A percentile compares a stretch with the other conserved stretches of the same genome.
Evolutionary conservation across 2,888 invertebrate genomes (phyloP).

Genomic region (Ectemnius lituratus): DNA sequence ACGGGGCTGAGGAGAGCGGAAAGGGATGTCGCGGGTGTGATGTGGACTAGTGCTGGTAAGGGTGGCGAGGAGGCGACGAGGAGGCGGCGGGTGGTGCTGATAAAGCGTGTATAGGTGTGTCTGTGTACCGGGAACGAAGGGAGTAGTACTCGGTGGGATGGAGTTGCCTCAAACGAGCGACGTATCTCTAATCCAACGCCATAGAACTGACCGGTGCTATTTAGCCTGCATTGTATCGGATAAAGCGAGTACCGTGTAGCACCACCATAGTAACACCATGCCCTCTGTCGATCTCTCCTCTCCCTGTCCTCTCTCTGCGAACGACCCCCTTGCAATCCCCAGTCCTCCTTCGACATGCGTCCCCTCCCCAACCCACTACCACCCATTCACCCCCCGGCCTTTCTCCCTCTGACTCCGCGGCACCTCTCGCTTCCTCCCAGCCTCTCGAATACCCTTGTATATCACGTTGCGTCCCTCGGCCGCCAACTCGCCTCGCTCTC

Average conservation of each 20-base stretch:
- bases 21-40: background rate
- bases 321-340: background rate
- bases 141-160: constrained; percentile 23
- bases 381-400: constrained; percentile 25
- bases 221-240: constrained; percentile 73
- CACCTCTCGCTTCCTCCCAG: constrained; percentile 38
- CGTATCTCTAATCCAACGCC: constrained; percentile 75
- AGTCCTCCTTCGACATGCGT: constrained; percentile 29
- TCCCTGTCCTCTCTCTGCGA: constrained; percentile 37
- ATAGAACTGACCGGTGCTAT: constrained; percentile 72
- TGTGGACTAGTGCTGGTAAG: constrained; percentile 24
- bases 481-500: constrained; percentile 40
- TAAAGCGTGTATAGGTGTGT: background rate
- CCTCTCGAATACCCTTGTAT: constrained; percentile 53
- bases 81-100: background rate
- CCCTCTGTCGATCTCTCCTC: constrained; percentile 61
- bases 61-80: constrained; percentile 18
- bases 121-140: background rate
- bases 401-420: constrained; percentile 20
- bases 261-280: constrained; percentile 66
- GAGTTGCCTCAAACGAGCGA: constrained; percentile 72
- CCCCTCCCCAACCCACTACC: constrained; percentile 17
- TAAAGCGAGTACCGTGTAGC: constrained; percentile 68
- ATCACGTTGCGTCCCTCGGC: constrained; percentile 34
- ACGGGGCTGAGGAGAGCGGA: background rate